Base-by-base conservation (phyloP, 2,797 vertebrate genomes). In the Picus viridis region DNA sequence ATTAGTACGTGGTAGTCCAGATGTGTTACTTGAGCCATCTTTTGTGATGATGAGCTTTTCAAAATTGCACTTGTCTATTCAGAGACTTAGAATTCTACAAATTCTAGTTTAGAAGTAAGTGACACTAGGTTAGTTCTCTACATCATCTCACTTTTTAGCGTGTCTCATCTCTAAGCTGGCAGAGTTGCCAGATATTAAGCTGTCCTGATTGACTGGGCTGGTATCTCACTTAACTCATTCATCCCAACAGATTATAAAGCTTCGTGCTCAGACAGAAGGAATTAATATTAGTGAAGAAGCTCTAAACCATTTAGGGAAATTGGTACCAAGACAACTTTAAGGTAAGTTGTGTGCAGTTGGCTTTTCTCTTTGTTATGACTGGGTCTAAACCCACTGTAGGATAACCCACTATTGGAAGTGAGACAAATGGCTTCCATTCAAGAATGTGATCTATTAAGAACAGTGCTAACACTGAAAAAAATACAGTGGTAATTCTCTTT, bases 251-350 rank as follows among this genome's bases (percentile, higher is more conserved):
- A 99, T 99, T 92, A 99, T 99, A 94, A 99, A 99, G 97, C 99
- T 99, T 95, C 98, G 99, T 27, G 98, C 99, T 83, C 99, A 99
- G 97, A 99, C 98, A 3, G 99, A 99, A 93, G 98, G 99, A 30
- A 99, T 99, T 95, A 99, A 97, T 89, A 98, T 99, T 95, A 99
- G 99, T 7, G 99, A 99, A 88, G 99, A 99, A 65, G 98, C 99
- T 19, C 97, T 99, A 34, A 95, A 98, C 92, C 99, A 99, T 92
- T 97, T 99, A 76, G 98, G 99, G 99, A 99, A 96, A 99, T 99
- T 4, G 99, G 99, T 90, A 99, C 98, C 76, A 99, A 99, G 97
- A 99, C 99, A 92, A 99, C 99, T 4, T 98, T 99, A 94, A 98
- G 99, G 99, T 99, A 97, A 97, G 95, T 53, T 26, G n/a, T 75